phyloP scores from a whole-genome alignment of 2,113 vertebrate genomes.

The Lutjanus erythropterus region DNA sequence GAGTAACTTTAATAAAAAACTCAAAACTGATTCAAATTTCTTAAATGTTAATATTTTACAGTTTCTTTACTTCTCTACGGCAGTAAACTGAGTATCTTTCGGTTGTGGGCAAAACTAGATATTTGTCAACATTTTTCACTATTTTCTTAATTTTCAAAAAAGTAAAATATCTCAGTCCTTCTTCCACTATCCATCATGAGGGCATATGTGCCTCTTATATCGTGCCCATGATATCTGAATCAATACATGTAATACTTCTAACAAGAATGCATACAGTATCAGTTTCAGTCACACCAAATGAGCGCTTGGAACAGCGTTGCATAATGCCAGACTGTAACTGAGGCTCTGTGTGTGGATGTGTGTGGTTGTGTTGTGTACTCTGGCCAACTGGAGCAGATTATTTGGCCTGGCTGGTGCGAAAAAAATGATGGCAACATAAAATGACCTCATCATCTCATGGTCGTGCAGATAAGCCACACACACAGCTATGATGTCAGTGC shows the following conservation, averaged over 20 bases:
- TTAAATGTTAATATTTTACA: too few relatives aligned
- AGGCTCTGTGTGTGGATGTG: neutral
- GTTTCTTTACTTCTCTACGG: too few relatives aligned
- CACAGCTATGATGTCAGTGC: neutral
- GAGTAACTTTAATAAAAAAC: too few relatives aligned
- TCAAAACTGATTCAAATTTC: too few relatives aligned
- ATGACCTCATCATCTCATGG: conserved; percentile 45
- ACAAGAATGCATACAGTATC: neutral
- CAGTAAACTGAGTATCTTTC: too few relatives aligned
- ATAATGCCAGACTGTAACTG: conserved; percentile 19
- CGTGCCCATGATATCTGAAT: neutral
- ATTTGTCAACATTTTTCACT: too few relatives aligned
- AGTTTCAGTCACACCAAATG: neutral
- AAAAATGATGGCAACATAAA: conserved; percentile 7
- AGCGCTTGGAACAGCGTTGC: neutral
- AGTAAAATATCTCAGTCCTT: neutral
- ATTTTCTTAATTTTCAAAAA: too few relatives aligned
- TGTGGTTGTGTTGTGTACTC: neutral
- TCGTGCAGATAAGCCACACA: conserved; percentile 24
- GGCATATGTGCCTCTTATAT: neutral
- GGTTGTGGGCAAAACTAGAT: too few relatives aligned
- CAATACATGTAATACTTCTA: neutral
- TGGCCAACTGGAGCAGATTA: conserved; percentile 32
- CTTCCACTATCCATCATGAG: neutral
- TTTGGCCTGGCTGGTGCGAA: conserved; percentile 14